phyloP scores from a whole-genome alignment of 2,113 vertebrate species.

The Apeltes quadracus region DNA sequence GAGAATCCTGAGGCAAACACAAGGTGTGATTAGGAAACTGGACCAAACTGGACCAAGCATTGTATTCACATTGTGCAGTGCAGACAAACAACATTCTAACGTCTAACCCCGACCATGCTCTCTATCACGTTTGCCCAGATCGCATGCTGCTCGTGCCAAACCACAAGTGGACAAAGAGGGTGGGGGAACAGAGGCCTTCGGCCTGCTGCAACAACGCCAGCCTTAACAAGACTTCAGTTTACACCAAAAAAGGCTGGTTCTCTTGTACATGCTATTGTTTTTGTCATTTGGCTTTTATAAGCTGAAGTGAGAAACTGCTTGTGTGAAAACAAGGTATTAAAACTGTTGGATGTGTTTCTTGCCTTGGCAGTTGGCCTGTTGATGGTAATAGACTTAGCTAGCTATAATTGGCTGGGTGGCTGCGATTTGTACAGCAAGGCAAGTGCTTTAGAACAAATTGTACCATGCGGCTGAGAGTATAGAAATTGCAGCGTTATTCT shows the following conservation, averaged over 20 bases:
- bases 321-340: slow-evolving; percentile 79
- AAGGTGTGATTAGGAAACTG: slow-evolving; percentile 26
- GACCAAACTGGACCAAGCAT: slow-evolving; percentile 5
- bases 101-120: slow-evolving; percentile 42
- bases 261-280: slow-evolving; percentile 70
- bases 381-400: slow-evolving; percentile 63
- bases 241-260: slow-evolving; percentile 55
- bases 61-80: slow-evolving; percentile 23
- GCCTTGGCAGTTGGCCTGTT: slow-evolving; percentile 68
- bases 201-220: slow-evolving; percentile 51
- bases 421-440: slow-evolving; percentile 67
- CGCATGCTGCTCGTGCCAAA: slow-evolving; percentile 50
- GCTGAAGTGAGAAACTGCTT: slow-evolving; percentile 68
- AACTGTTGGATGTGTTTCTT: slow-evolving; percentile 72
- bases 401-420: slow-evolving; percentile 69
- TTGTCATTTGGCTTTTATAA: slow-evolving; percentile 74
- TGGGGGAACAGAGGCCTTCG: slow-evolving; percentile 46
- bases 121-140: slow-evolving; percentile 49
- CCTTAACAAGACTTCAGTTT: slow-evolving; percentile 63
- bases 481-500: slow-evolving; percentile 69
- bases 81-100: slow-evolving; percentile 53
- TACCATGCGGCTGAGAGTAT: slow-evolving; percentile 63
- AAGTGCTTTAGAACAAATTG: slow-evolving; percentile 74
- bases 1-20: slow-evolving; percentile 32
- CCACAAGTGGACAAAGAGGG: slow-evolving; percentile 60